These are phyloP conservation scores for Nematopogon swammerdamellus DNA, from an alignment of 2,888 invertebrate species.

Conservation along the genomic window DNA sequence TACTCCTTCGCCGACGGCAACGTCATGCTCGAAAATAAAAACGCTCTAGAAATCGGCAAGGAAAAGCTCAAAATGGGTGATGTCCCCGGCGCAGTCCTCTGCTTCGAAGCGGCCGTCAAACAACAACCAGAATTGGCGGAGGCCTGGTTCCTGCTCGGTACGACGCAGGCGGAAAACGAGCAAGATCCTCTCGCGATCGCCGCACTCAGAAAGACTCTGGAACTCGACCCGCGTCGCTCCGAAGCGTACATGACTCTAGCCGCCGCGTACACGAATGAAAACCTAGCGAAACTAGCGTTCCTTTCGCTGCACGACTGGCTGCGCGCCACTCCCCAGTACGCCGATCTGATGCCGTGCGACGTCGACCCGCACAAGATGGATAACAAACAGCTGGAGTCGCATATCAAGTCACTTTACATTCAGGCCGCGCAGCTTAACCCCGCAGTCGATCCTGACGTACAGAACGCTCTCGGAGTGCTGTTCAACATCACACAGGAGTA, in stretches of 20 bases:
- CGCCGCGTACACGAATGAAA: slow-evolving; percentile 95
- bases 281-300: slow-evolving; percentile 86
- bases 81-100: slow-evolving; percentile 90
- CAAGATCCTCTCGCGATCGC: slow-evolving; percentile 92
- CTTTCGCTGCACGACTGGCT: slow-evolving; percentile 77
- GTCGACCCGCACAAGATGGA: slow-evolving; percentile 37
- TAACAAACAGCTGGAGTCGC: slow-evolving; percentile 46
- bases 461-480: slow-evolving; percentile 91
- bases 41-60: slow-evolving; percentile 85
- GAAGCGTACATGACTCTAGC: slow-evolving; percentile 87
- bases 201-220: slow-evolving; percentile 82
- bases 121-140: slow-evolving; percentile 74
- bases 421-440: slow-evolving; percentile 78
- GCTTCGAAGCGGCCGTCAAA: slow-evolving; percentile 94
- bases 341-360: slow-evolving; percentile 62
- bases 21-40: slow-evolving; percentile 71
- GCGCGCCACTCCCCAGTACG: slow-evolving; percentile 76
- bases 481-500: slow-evolving; percentile 94
- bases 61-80: slow-evolving; percentile 81
- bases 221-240: slow-evolving; percentile 74
- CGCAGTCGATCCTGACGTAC: slow-evolving; percentile 83
- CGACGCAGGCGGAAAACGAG: slow-evolving; percentile 97
- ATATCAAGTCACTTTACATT: slow-evolving; percentile 73
- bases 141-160: slow-evolving; percentile 86
- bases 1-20: slow-evolving; percentile 83